Evolutionary conservation across 2,888 invertebrate species (phyloP), one percentile per base, ranked within the genome.

Genomic region (Antheraea assamensis): DNA sequence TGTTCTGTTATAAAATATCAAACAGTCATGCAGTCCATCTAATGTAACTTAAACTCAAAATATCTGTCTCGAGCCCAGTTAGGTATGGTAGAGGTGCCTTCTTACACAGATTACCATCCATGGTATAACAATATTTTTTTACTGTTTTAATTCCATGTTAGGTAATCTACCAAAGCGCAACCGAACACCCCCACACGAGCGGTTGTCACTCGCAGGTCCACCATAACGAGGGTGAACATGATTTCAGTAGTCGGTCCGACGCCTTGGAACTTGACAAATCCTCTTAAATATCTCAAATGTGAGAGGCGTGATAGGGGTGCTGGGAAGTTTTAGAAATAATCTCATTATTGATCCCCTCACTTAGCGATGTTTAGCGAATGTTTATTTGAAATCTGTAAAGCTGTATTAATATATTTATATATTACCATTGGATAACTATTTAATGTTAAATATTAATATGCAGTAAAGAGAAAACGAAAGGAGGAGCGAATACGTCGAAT

Each of bases 271-370:
- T 88, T 87, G 86, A 88, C 87, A 90, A 90, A 90, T 90, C 90
- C 89, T 86, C 90, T 90, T 90, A 87, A 88, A 90, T 87, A 87
- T 87, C 87, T 85, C 84, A 84, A 88, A 88, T 84, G 82, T 84
- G 84, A 83, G 80, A 80, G 81, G 82, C 82, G 80, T 76, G 79
- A 77, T 80, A 79, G 79, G 79, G 81, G 83, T 83, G 81, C 79
- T 81, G 76, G 82, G 79, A 83, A 85, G 85, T 86, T 87, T 85
- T 78, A 77, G 78, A 78, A 81, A 83, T 88, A 88, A 89, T 89
- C 86, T 82, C 78, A 81, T 89, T 88, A 89, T 80, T 61, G 74
- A 64, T 58, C 71, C 64, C 71, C 64, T 71, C 70, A 66, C 47
- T 73, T 73, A 35, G n/a, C 35, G 31, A 68, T 68, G 68, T 68